Evolutionary conservation across 2,113 vertebrate genomes (phyloP).

Genomic region (Anser cygnoides): DNA sequence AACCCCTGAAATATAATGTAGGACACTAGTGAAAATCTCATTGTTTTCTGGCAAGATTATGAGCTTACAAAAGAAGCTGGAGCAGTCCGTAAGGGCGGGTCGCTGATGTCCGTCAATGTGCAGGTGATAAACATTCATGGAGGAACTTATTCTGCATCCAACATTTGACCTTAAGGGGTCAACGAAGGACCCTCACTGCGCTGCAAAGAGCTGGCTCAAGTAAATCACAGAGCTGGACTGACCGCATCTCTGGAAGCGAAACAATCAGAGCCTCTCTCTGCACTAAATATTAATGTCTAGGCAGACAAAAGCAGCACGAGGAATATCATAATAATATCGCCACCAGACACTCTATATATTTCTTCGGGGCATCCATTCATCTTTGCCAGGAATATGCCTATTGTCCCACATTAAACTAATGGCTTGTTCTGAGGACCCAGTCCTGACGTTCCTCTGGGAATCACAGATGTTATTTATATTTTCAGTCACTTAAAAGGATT

Average conservation of each 20-base stretch:
- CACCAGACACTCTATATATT: neutral
- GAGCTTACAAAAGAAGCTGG: neutral
- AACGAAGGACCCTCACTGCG: neutral
- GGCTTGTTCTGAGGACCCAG: slow-evolving; percentile 38
- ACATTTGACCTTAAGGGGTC: neutral
- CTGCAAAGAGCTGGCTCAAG: neutral
- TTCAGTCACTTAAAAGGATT: slow-evolving; percentile 51
- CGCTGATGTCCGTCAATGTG: neutral
- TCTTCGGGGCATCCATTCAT: slow-evolving; percentile 6
- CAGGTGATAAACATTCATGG: neutral
- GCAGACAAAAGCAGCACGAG: slow-evolving; percentile 45
- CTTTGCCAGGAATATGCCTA: neutral
- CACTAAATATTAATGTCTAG: slow-evolving; percentile 56
- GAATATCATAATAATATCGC: neutral
- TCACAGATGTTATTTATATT: slow-evolving; percentile 52
- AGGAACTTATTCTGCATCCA: slow-evolving; percentile 9
- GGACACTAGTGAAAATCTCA: neutral
- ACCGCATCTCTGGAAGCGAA: slow-evolving; percentile 12
- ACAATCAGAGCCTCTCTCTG: neutral
- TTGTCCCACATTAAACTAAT: slow-evolving; percentile 56
- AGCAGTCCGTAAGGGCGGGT: neutral
- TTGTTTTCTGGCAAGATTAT: neutral
- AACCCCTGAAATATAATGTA: neutral
- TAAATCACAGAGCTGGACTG: slow-evolving; percentile 13
- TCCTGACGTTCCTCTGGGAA: neutral